A percentile compares a stretch with the other conserved stretches of the same genome.
phyloP scores from a whole-genome alignment of 2,888 invertebrate species.

The Brachyopa scutellaris region DNA sequence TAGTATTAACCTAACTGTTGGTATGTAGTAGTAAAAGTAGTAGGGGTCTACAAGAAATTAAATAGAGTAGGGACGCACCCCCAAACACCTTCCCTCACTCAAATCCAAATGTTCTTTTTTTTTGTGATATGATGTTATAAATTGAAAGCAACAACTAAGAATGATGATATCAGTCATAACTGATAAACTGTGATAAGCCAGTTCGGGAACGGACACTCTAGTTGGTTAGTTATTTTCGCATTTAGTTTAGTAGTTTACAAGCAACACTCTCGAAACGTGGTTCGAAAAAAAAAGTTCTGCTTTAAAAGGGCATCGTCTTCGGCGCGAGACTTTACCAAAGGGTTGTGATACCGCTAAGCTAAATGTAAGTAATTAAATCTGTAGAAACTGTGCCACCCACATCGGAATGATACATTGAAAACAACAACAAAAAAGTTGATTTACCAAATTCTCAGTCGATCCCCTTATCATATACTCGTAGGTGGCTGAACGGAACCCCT shows the following conservation, averaged over 20 bases:
- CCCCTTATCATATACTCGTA: neutral
- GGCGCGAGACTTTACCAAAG: neutral
- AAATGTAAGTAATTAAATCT: neutral
- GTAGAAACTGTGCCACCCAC: neutral
- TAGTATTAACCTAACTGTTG: conserved; percentile 17
- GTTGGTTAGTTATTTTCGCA: conserved; percentile 1
- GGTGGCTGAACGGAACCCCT: too few relatives aligned
- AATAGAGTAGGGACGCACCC: conserved; percentile 41
- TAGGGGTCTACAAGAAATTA: conserved; percentile 14
- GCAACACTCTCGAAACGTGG: conserved; percentile 24
- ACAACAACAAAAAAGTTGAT: neutral
- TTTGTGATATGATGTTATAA: conserved; percentile 16
- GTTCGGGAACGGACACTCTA: too few relatives aligned
- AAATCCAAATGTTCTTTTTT: neutral
- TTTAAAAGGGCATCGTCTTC: neutral
- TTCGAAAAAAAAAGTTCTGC: neutral
- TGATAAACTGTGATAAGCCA: conserved; percentile 60
- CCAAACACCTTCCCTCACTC: conserved; percentile 7
- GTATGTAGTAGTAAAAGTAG: too few relatives aligned
- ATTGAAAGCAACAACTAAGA: conserved; percentile 37
- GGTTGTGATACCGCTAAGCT: neutral
- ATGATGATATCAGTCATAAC: conserved; percentile 58
- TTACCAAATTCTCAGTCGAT: neutral
- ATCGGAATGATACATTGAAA: too few relatives aligned
- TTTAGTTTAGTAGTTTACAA: conserved; percentile 30